Percentiles rank a stretch among this genome's conserved stretches.
Conservation (phyloP, 2,797 vertebrate genomes). For the Paratrypauchen microcephalus region DNA sequence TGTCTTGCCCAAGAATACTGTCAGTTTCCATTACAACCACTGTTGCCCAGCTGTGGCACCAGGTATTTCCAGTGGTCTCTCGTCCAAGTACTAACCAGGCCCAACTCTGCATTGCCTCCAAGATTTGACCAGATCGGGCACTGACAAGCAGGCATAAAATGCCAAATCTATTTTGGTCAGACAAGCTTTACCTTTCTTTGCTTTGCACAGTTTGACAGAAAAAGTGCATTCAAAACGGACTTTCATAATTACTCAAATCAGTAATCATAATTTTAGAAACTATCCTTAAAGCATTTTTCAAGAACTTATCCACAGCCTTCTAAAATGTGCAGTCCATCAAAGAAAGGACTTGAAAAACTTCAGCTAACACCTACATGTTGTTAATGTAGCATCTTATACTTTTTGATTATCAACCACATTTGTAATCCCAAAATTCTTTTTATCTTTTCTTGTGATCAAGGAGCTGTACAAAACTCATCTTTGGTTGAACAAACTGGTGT, state of each 20-base stretch:
- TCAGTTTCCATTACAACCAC: too few relatives aligned
- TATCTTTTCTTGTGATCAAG: not conserved
- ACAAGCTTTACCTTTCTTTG: not conserved
- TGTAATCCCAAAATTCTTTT: not conserved
- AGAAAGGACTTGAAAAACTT: not conserved
- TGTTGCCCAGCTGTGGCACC: too few relatives aligned
- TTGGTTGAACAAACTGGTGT: not conserved
- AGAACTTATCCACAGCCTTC: not conserved
- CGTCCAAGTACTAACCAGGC: too few relatives aligned
- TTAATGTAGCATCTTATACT: not conserved
- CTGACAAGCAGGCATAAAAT: not conserved
- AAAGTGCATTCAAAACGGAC: not conserved
- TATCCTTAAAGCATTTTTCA: not conserved
- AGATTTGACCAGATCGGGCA: too few relatives aligned
- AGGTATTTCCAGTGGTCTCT: too few relatives aligned
- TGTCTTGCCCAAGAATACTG: too few relatives aligned
- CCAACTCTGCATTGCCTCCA: too few relatives aligned
- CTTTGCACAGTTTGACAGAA: not conserved
- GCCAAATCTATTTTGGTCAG: not conserved
- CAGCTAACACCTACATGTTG: not conserved
- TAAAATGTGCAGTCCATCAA: not conserved
- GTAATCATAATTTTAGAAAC: not conserved
- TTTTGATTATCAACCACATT: not conserved
- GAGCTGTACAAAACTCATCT: not conserved
- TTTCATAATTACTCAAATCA: not conserved